Base-by-base conservation (phyloP, 2,113 vertebrate species). In the Calypte anna region DNA sequence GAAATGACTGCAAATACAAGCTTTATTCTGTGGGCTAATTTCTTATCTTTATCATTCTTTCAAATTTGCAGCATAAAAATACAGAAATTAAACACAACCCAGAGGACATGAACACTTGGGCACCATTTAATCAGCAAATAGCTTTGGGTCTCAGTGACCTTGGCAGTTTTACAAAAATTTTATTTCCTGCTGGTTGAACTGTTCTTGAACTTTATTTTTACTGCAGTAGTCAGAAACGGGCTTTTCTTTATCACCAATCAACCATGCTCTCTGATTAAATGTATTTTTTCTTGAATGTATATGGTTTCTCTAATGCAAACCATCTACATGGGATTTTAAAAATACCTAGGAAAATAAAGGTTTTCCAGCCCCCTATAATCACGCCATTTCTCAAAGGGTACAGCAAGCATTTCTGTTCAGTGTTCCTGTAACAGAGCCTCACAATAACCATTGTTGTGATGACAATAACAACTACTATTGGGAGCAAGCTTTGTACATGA, bases 151-250 rank as follows among this genome's bases (percentile, higher is more conserved):
- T 78, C 44, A 33, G 54, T 76, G 91, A 86, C 59, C 72, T 73
- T 88, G 85, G 88, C 86, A 92, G 58, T 73, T 82, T 80, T 66
- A 77, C 70, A 93, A 46, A 30, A 50, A 58, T 61, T 67, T 76
- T 55, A 69, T 92, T 95, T 93, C 73, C 46, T 86, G 67, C 7
- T 88, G 79, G 36, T 80, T 95, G 54, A 94, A 90, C 54, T 44
- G 23, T 19, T 88, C 67, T 82, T 76, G 13, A 88, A 76, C 9
- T 30, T 72, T 33, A 68, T 40, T 73, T 78, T 40, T 10, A 55
- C 28, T 69, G 23, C 18, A 68, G 43, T 51, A 82, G 48, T 62
- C 53, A 90, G n/a, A 79, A 72, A 63, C 19, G 19, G 25, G 3
- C 17, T 70, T 90, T 88, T 76, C 44, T 61, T 28, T 69, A 53